Evolutionary conservation across 2,888 invertebrate species (phyloP), one percentile per base, ranked within the genome.

Genomic region (Pseudolycoriella hygida): DNA sequence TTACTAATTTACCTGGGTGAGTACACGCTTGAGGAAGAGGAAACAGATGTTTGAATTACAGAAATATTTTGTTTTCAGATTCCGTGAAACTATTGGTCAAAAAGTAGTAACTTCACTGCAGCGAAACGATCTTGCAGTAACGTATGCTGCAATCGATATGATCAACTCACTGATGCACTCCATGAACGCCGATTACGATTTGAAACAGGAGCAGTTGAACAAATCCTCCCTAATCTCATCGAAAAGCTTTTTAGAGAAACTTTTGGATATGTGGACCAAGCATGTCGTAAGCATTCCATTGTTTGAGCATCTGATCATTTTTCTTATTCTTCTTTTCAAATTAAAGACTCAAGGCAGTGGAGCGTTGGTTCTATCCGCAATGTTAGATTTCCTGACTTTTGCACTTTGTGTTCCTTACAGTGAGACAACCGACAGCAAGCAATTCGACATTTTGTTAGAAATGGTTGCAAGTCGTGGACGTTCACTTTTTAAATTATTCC

Each of bases 161-260:
- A 79, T 97, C 49, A 94, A 93, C 64, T 92, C 97, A 14, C 72
- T 99, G 19, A 90, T 98, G 89, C 96, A 94, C 69, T 98, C 98
- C 2, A 97, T 98, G 86, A 84, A 87, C 58, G 83, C 88, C 51
- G 90, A 96, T 61, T 94, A 92, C 54, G 97, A 99, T 67, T 69
- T 99, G 42, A 72, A 93, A 50, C 94, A 96, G 66, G 98, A 99
- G 60, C 98, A 99, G 64, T 70, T 96, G 49, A 99, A 99, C 68
- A 99, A 99, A 69, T 84, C 88, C 47, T 90, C 92, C 52, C 76
- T 99, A 57, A 70, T 99, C 44, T 87, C 93, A 48, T 88, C 89
- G 2, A 78, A 84, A 56, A 73, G 80, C 43, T 99, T 98, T 69
- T 71, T 98, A 30, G 93, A 97, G 57, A 88, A 83, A 50, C 68